phyloP scores from a whole-genome alignment of 2,888 invertebrate species.

The Tiliacea citrago region DNA sequence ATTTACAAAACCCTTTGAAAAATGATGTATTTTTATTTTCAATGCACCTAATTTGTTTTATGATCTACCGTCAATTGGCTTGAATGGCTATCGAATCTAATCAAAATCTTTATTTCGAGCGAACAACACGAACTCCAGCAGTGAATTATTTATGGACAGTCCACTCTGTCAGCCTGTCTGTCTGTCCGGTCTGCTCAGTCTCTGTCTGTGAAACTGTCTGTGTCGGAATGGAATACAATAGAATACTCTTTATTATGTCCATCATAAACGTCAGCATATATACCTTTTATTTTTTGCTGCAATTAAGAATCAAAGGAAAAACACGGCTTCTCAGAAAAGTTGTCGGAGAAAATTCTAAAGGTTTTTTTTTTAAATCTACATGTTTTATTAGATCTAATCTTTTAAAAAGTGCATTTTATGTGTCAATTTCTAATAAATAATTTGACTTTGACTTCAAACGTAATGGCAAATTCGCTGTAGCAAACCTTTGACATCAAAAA shows the following conservation, averaged over 20 bases:
- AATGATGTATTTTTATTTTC: not conserved
- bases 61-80: too few species aligned
- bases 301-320: not conserved
- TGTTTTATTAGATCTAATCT: not conserved
- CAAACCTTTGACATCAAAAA: not conserved
- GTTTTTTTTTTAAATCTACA: not conserved
- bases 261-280: not conserved
- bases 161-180: too few species aligned
- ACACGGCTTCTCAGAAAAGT: not conserved
- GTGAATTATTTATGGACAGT: not conserved
- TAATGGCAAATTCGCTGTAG: not conserved
- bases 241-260: too few species aligned
- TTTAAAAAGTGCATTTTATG: not conserved
- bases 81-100: not conserved
- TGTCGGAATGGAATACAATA: too few species aligned
- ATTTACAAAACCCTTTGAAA: not conserved
- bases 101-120: not conserved
- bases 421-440: too few species aligned
- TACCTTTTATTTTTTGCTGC: not conserved
- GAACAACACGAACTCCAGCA: not conserved
- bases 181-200: not conserved
- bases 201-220: too few species aligned
- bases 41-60: not conserved
- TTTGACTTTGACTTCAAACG: not conserved
- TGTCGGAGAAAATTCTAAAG: not conserved